Evolutionary conservation across 2,113 vertebrate species (phyloP), one percentile per base, ranked within the genome.

Genomic region (Hemibagrus wyckioides): DNA sequence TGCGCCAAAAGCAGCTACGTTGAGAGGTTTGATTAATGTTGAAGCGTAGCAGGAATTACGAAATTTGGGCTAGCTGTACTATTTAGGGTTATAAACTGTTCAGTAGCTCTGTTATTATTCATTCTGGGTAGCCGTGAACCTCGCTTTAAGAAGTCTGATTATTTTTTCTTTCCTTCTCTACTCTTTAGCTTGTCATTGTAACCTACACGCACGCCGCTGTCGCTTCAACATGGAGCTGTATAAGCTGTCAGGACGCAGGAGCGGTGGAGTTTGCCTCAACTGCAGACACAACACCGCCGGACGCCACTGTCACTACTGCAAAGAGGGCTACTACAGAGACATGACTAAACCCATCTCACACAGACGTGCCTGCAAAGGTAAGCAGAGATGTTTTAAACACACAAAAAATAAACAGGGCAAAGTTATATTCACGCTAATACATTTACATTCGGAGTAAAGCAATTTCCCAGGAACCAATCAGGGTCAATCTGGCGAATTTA

Each of bases 141-240:
- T 48, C 44, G 30, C 15, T 52, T 79, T 30, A 52, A 19, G 21
- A 41, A 25, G 2, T 54, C 33, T 6, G 57, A 10, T 9, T 57
- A 23, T 17, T 73, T 41, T 25, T 25, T 36, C 39, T 17, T 63
- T 17, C 23, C 59, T 50, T 77, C 36, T 90, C 17, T 89, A 52
- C 81, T 17, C 21, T 81, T 19, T 17, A 99, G 98, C 97, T 88
- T 99, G 98, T 85, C 98, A 98, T 94, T 99, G 98, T 89, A 99
- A 99, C 94, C 96, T 99, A 11, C 98, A 99, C 0, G 98, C 98
- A 2, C 95, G 98, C 1, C 97, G 98, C 86, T 99, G 98, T 86
- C 97, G 98, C 69, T 99, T 99, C 94, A 99, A 99, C 95, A 99
- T 99, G 97, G 98, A 99, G 92, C 96, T 99, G 81, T 99, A 96